Evolutionary conservation across 2,113 vertebrate genomes (phyloP).

Genomic region (Siphamia tubifer): DNA sequence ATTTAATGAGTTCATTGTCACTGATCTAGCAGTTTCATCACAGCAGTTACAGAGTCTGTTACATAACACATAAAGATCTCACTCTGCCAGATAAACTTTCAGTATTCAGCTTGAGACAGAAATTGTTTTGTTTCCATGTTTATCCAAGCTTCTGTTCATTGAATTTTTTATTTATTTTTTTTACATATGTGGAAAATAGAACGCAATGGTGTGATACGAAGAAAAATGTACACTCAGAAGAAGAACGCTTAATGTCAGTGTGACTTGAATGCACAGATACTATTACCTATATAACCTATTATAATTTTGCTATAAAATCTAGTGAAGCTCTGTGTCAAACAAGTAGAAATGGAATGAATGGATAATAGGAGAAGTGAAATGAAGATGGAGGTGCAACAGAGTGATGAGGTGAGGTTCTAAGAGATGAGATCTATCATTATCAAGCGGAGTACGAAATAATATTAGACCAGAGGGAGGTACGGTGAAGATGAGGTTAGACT

Average conservation of each 20-base stretch:
- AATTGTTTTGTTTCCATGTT: neutral
- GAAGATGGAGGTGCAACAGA: neutral
- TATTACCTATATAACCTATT: neutral
- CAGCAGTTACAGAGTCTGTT: slow-evolving; percentile 24
- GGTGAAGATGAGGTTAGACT: neutral
- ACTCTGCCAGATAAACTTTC: slow-evolving; percentile 26
- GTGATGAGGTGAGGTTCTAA: neutral
- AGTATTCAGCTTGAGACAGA: neutral
- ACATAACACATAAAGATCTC: slow-evolving; percentile 23
- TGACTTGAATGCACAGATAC: no score
- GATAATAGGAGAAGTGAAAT: neutral
- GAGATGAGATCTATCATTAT: neutral
- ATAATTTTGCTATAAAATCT: neutral
- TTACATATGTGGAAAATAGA: neutral
- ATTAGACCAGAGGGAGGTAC: neutral
- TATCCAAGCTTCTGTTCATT: slow-evolving; percentile 1
- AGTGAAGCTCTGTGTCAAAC: neutral
- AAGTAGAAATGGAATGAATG: neutral
- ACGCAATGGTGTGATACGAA: neutral
- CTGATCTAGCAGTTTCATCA: slow-evolving; percentile 27
- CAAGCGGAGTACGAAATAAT: neutral
- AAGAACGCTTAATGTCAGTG: no score
- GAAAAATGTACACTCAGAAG: no score
- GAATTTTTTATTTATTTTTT: no score
- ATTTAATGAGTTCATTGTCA: slow-evolving; percentile 24